These are phyloP conservation scores for Meloe dianella DNA, from an alignment of 2,888 invertebrate species.

Conservation along the genomic window DNA sequence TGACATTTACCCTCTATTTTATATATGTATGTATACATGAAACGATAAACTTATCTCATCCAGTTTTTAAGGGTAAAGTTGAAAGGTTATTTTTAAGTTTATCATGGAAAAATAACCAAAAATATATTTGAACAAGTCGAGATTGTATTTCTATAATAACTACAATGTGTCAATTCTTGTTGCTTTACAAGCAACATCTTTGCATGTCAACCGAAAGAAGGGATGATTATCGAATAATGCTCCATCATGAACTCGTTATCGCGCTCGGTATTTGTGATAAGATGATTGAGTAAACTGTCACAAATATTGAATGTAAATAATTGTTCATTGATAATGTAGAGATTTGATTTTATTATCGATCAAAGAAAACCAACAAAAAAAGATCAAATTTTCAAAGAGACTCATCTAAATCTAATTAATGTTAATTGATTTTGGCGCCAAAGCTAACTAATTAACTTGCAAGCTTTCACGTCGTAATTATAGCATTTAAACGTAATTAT, in stretches of 20 bases:
- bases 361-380: neutral
- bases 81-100: neutral
- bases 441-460: slow-evolving; percentile 27
- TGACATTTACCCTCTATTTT: slow-evolving; percentile 2
- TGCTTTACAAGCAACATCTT: neutral
- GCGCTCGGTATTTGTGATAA: neutral
- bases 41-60: neutral
- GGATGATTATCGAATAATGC: neutral
- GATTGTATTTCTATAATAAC: neutral
- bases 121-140: neutral
- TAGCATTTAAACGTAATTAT: slow-evolving; percentile 20
- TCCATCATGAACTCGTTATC: neutral
- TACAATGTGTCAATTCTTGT: neutral
- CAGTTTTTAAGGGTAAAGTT: slow-evolving; percentile 3
- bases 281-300: slow-evolving; percentile 4
- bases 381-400: neutral
- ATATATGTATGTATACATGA: neutral
- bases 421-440: slow-evolving; percentile 29
- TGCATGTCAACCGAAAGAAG: neutral
- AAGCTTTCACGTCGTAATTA: slow-evolving; percentile 26
- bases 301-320: slow-evolving; percentile 7
- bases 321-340: neutral
- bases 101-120: neutral
- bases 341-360: neutral
- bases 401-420: slow-evolving; percentile 12